Evolutionary conservation across 30 jellyfish, hydroid and myxozoan species (phyloP), one percentile per base, ranked within the genome.

Genomic region (Turritopsis rubra): DNA sequence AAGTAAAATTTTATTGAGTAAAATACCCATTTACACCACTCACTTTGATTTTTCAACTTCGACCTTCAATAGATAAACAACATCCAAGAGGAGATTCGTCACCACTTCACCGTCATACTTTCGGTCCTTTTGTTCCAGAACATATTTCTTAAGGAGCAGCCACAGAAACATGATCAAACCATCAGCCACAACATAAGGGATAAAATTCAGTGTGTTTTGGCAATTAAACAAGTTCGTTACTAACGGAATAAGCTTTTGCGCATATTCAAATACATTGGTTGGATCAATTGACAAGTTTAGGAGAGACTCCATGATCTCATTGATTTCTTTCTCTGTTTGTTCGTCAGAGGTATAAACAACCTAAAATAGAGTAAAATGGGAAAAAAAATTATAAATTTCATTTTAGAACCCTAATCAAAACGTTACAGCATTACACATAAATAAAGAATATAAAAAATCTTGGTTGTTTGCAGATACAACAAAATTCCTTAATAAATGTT

Each of bases 11-110:
- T n/a, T n/a, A n/a, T n/a, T n/a, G n/a, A n/a, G n/a, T n/a, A n/a
- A n/a, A n/a, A n/a, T n/a, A n/a, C n/a, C n/a, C n/a, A n/a, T n/a
- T n/a, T n/a, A 82, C 70, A 21, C 17, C 5, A 82, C 84, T 65
- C 66, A 82, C 88, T 82, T 82, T 82, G 88, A 65, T 53, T 82
- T 26, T 52, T 18, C 66, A 68, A 82, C 88, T 65, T 66, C 88
- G 8, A 65, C 52, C 27, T 82, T 68, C 71, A 82, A 82, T 21
- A 82, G 24, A 25, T 65, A n/a, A 23, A 82, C 54, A 18, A 82
- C 24, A 18, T 71, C 73, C 3, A 26, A 9, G 27, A 71, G 22
- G 7, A 82, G 86, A 28, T 68, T 65, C n/a, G 29, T 28, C 26
- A 82, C 26, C 73, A 23, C 86, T 66, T 82, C 73, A 8, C 29